Evolutionary conservation across 2,888 invertebrate species (phyloP).

Genomic region (Gymnoscelis rufifasciata): DNA sequence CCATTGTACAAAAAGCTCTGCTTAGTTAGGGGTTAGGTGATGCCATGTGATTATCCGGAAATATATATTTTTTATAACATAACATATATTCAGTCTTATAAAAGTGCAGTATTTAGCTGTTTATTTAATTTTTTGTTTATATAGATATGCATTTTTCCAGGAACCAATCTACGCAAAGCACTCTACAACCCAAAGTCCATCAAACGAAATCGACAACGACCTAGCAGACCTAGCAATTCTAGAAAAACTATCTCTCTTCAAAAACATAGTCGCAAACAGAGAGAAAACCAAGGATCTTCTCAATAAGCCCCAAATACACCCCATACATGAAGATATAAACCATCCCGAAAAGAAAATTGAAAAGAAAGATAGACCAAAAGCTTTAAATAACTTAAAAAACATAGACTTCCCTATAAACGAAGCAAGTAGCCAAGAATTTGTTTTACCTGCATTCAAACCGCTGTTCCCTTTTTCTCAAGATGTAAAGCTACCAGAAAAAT

Average conservation of each 20-base stretch:
- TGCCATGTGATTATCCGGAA: too few species aligned
- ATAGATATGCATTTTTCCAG: conserved; percentile 35
- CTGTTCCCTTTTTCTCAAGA: conserved; percentile 48
- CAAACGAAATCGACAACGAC: conserved; percentile 44
- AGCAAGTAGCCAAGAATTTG: conserved; percentile 18
- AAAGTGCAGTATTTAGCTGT: too few species aligned
- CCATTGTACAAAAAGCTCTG: too few species aligned
- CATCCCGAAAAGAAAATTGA: conserved; percentile 61
- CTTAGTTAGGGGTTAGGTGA: too few species aligned
- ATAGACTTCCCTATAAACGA: conserved; percentile 14
- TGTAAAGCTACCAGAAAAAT: conserved; percentile 49
- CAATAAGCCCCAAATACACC: conserved; percentile 60
- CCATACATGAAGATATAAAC: conserved; percentile 52
- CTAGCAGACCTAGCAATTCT: conserved; percentile 47
- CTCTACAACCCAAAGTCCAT: conserved; percentile 1
- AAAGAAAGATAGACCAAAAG: conserved; percentile 60
- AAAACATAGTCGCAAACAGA: conserved; percentile 50
- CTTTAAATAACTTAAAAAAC: conserved; percentile 28
- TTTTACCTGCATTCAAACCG: conserved; percentile 58
- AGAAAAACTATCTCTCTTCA: conserved; percentile 61
- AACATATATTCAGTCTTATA: too few species aligned
- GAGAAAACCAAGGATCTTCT: conserved; percentile 45
- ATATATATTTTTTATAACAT: too few species aligned
- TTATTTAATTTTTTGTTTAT: not conserved
- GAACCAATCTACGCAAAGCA: conserved; percentile 47